These are phyloP conservation scores for Centruroides vittatus DNA, from an alignment of 1,140 invertebrate species.

Conservation along the genomic window DNA sequence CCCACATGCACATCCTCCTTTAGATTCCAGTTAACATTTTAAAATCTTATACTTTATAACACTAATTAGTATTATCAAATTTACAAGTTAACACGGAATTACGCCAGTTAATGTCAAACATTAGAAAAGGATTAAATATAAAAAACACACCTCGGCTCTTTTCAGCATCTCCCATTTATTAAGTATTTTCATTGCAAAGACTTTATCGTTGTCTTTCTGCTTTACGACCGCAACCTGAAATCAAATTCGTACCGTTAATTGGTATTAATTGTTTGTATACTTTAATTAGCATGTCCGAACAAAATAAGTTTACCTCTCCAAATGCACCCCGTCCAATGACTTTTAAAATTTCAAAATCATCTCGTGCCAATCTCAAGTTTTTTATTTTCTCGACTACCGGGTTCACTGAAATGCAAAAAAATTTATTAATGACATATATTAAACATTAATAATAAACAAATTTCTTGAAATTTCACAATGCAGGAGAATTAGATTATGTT, in stretches of 20 bases:
- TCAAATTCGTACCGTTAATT: neutral
- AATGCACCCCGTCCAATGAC: conserved; percentile 97
- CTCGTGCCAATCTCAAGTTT: conserved; percentile 65
- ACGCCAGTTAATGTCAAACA: no score
- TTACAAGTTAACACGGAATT: no score
- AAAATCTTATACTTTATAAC: no score
- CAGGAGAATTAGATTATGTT: no score
- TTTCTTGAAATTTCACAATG: no score
- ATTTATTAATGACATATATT: no score
- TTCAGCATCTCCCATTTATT: conserved; percentile 99
- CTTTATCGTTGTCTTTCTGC: conserved; percentile 59
- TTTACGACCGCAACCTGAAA: conserved; percentile 38
- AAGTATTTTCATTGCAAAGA: conserved; percentile 98
- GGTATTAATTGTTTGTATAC: neutral
- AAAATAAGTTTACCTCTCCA: conserved; percentile 53
- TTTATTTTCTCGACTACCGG: conserved; percentile 80
- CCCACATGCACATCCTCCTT: no score
- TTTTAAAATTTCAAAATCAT: conserved; percentile 97
- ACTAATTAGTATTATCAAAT: no score
- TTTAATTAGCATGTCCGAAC: conserved; percentile 7
- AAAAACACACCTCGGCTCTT: conserved; percentile 56
- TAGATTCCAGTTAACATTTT: no score
- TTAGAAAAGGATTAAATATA: neutral
- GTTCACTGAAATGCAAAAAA: neutral
- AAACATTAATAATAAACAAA: no score